Percentiles rank a stretch among this genome's conserved stretches.
Evolutionary conservation across 2,797 vertebrate genomes (phyloP).

Genomic region (Hydrocynus forskahlii): DNA sequence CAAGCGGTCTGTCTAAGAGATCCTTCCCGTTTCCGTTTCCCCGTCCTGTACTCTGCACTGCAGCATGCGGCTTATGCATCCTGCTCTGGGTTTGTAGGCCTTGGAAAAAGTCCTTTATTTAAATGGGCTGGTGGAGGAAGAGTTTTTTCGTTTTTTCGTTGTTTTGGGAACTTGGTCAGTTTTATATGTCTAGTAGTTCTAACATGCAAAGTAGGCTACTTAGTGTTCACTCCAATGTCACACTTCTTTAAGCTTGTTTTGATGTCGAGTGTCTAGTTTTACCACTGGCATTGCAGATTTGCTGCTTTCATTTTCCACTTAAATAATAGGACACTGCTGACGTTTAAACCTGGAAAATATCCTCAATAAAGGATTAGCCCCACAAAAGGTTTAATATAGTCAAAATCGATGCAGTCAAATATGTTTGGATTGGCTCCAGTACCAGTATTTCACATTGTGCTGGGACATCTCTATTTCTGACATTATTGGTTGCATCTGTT

Average conservation of each 20-base stretch:
- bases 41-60: not conserved
- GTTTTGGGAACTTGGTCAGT: no score
- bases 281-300: no score
- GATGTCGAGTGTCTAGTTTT: no score
- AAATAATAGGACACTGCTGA: no score
- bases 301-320: no score
- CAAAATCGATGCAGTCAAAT: not conserved
- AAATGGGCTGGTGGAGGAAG: constrained; percentile 21
- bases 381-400: not conserved
- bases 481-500: constrained; percentile 31
- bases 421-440: not conserved
- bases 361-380: not conserved
- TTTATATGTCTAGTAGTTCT: no score
- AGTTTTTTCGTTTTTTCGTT: no score
- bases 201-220: no score
- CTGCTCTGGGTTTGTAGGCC: constrained; percentile 32
- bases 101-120: constrained; percentile 12
- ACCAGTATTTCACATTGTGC: not conserved
- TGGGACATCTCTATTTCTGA: not conserved
- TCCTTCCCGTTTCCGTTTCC: constrained; percentile 56
- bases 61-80: constrained; percentile 24
- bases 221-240: no score
- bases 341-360: no score
- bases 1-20: constrained; percentile 55
- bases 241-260: no score